Base-by-base conservation (phyloP, 2,888 invertebrate genomes). In the Ypsolopha scabrella region DNA sequence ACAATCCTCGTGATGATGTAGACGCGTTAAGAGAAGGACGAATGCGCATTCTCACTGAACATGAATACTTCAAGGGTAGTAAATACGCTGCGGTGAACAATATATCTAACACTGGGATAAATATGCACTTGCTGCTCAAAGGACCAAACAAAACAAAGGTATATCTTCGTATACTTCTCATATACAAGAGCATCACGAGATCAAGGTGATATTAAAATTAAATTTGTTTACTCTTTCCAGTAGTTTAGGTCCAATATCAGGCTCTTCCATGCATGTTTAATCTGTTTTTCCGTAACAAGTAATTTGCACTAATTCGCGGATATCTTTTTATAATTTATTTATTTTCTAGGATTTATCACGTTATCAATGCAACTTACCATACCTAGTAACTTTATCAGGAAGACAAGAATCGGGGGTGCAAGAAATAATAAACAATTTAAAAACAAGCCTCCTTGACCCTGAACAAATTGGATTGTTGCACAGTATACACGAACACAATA, bases 41-140 rank as follows among this genome's bases (percentile, higher is more conserved):
- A 41, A 72, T 89, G 41, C 62, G 80, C 62, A 85, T 94, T 7
- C 85, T 93, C 6, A 85, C 83, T 0, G 90, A 87, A 51, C 80
- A 75, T 75, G 87, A 67, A 53, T 80, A 61, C 0, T 90, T 91
- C 78, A 67, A 79, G 24, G 24, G 24, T 9, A 89, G 91, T 34
- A 88, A 68, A 1, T 80, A 72, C 48, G 58, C 67, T 1, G 82
- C 75, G 11, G 61, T 83, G 13, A 82, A 80, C 53, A 66, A 69
- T 50, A 54, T 77, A 9, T 78, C 80, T 0, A 49, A 75, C 35
- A 72, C 74, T 35, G 83, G 83, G 0, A 54, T 70, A 39, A 78
- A 77, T 52, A 62, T 67, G 0, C 83, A 83, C 48, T 64, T 74
- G 3, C 58, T 83, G 6, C 56, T 83, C 7, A 59, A 73, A 9